phyloP scores from a whole-genome alignment of 1,140 invertebrate species.

The Anadara kagoshimensis region DNA sequence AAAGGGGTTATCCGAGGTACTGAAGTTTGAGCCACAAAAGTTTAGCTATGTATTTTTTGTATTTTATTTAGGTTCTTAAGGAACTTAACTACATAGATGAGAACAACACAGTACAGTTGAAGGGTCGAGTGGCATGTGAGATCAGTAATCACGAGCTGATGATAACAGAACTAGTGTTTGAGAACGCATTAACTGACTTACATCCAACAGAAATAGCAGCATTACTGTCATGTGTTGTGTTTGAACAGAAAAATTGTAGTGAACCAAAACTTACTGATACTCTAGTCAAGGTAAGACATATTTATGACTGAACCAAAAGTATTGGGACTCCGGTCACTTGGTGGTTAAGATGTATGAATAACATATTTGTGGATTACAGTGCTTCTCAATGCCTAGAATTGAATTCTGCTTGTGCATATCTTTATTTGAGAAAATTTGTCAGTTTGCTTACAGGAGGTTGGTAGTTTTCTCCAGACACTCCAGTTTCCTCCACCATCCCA shows the following conservation, averaged over 20 bases:
- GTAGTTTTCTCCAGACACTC: too few relatives aligned
- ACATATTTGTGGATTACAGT: too few relatives aligned
- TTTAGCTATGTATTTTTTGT: too few relatives aligned
- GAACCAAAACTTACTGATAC: conserved; percentile 65
- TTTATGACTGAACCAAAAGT: neutral
- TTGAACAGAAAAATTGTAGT: conserved; percentile 85
- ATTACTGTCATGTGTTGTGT: conserved; percentile 91
- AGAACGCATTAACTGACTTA: conserved; percentile 90
- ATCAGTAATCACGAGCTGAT: conserved; percentile 95
- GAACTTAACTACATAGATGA: conserved; percentile 82
- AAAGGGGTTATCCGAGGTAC: too few relatives aligned
- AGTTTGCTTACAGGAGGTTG: too few relatives aligned
- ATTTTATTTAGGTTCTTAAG: conserved; percentile 81
- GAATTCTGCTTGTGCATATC: too few relatives aligned
- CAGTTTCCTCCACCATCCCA: too few relatives aligned
- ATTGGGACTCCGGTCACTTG: too few relatives aligned
- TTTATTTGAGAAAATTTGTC: too few relatives aligned
- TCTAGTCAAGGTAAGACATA: conserved; percentile 59
- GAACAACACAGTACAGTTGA: conserved; percentile 85
- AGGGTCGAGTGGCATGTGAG: conserved; percentile 95
- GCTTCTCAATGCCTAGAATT: too few relatives aligned
- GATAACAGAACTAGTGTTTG: conserved; percentile 96
- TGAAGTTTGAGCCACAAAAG: too few relatives aligned
- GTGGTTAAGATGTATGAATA: neutral
- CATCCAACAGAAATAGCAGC: conserved; percentile 94